Base-by-base conservation (phyloP, 2,113 vertebrate genomes). In the Engystomops pustulosus region DNA sequence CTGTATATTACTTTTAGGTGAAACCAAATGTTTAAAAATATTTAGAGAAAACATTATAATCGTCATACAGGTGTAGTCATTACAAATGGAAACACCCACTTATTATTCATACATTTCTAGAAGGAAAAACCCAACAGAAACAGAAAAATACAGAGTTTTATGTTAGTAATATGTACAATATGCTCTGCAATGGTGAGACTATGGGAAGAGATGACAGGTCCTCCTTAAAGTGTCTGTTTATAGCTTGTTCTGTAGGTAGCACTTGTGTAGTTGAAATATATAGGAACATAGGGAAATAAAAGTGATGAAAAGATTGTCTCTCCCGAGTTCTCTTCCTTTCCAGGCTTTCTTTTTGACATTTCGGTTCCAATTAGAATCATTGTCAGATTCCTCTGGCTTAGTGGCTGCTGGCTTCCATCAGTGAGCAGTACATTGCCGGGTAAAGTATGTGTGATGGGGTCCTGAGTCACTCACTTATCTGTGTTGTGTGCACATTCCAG, bases 381-480 rank as follows among this genome's bases (percentile, higher is more conserved):
- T 72, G 69, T 47, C n/a, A 47, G 1, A 25, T 47, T 72, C 41
- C 27, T 72, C 10, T 44, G 69, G 12, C n/a, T 44, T 14, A 72
- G 41, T 25, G 49, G 32, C 74, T 77, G 45, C 74, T 77, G 49
- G 32, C 49, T 77, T 77, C 17, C 12, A 55, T 58, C 74, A 77
- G 30, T 3, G 32, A 77, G 20, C 18, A 58, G 74, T 3, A 77
- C 49, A 77, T 38, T 17, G 69, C 69, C 15, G 74, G 49, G n/a
- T 36, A 17, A 58, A 77, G 27, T 55, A 77, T 51, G 51, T 58
- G 74, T 77, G 74, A 58, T 17, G 3, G 25, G 49, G 36, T 70
- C 36, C 36, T 62, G 68, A 82, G 69, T 72, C 69, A 82, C 45
- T 44, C 79, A 38, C 49, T 60, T 71, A 71, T 77, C 74, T 53